Evolutionary conservation across 1,140 invertebrate genomes (phyloP), one percentile per base, ranked within the genome.

Genomic region (Orchestia grillus): DNA sequence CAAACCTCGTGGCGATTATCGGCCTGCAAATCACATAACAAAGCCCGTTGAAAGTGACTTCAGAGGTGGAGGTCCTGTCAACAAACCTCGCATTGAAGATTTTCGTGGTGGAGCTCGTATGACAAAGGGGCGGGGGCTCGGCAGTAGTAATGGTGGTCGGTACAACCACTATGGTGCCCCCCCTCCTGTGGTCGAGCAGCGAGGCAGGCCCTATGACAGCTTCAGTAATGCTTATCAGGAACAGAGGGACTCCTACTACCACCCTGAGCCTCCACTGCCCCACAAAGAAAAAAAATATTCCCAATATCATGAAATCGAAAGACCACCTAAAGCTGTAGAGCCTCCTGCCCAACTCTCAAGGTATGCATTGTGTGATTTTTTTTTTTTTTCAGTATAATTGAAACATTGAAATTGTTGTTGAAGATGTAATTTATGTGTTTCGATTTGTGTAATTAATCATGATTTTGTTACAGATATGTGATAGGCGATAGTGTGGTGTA

Each of bases 401-500:
- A 28, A 36, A 77, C 11, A 36, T 36, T 77, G 62, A 77, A 36
- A 77, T 77, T 77, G 36, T 36, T 36, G 11, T 77, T 36, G 36
- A 77, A 77, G 36, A 77, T 77, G 11, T 15, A 1, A 36, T 15
- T 53, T 53, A 1, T 77, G 62, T 77, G 28, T 77, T 28, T 90
- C 42, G 0, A 90, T 41, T 90, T 90, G 15, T 90, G 88, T 90
- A 42, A 42, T 90, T 44, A 90, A 28, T 90, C 15, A 16, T 41
- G 3, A 36, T n/a, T 44, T 42, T 90, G 41, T 42, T 47, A 0
- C 92, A 94, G 92, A 44, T 94, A 94, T 47, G 92, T 94, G 19
- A 94, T 94, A 45, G 92, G 92, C 44, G 92, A 94, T 44, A 94
- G 92, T 94, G 92, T 94, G 15, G 92, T 94, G 92, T 94, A 94